Conservation (phyloP, 2,888 invertebrate species). For the Amblyjoppa fuscipennis region DNA sequence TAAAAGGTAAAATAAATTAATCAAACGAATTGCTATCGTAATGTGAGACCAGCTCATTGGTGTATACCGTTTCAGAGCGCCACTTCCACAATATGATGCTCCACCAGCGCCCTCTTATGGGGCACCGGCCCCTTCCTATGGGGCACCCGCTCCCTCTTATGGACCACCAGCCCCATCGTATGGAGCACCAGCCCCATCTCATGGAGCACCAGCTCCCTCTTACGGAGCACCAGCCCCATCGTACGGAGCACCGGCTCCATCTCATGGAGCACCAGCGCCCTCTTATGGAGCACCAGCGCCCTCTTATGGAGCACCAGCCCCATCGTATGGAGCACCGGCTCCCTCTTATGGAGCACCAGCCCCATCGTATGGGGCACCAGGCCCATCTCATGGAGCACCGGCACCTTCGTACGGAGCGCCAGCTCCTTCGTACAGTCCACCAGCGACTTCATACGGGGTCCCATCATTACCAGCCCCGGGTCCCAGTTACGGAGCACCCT, state of each 20-base stretch:
- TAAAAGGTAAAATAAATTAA: background rate
- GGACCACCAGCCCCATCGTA: background rate
- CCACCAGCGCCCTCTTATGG: slow-evolving; percentile 72
- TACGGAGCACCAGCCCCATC: background rate
- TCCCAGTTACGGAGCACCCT: slow-evolving; percentile 59
- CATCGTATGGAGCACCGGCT: slow-evolving; percentile 64
- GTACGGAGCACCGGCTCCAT: slow-evolving; percentile 74
- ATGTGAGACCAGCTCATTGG: background rate
- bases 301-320: slow-evolving; percentile 64
- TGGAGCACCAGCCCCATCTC: too few species aligned
- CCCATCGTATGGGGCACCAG: slow-evolving; percentile 47
- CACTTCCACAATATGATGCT: slow-evolving; percentile 73
- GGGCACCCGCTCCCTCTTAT: slow-evolving; percentile 47
- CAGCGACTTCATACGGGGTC: too few species aligned
- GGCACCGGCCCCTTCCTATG: slow-evolving; percentile 54
- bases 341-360: slow-evolving; percentile 66
- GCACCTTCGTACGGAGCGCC: slow-evolving; percentile 63
- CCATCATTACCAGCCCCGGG: background rate
- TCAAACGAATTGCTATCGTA: background rate
- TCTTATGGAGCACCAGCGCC: slow-evolving; percentile 61
- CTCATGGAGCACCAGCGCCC: slow-evolving; percentile 66
- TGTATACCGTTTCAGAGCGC: slow-evolving; percentile 71
- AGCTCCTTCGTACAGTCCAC: too few species aligned
- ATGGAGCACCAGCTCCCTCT: background rate
- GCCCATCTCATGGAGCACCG: slow-evolving; percentile 61